Conservation (phyloP, 2,797 vertebrate species). For the Mormyrus hasselquistii region DNA sequence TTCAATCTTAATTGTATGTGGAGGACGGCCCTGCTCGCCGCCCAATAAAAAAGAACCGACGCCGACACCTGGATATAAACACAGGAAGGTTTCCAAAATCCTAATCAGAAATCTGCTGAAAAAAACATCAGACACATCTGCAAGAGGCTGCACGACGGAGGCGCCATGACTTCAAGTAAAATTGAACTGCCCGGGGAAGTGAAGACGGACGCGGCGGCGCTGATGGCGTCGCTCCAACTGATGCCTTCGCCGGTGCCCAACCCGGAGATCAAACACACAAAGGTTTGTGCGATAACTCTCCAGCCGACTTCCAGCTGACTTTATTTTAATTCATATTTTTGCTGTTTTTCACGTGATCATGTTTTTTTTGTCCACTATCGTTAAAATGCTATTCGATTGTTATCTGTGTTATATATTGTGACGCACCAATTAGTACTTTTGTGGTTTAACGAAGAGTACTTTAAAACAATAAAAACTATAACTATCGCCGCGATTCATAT, state of each 20-base stretch:
- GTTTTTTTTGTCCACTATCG: neutral
- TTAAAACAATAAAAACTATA: neutral
- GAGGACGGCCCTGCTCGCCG: constrained; percentile 78
- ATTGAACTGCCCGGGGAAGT: constrained; percentile 87
- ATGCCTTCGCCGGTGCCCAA: constrained; percentile 88
- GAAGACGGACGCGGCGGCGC: constrained; percentile 87
- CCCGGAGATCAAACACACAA: constrained; percentile 91
- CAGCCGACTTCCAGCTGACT: neutral
- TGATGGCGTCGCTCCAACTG: constrained; percentile 94
- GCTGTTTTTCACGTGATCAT: neutral
- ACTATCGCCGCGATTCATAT: neutral
- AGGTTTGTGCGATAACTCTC: constrained; percentile 64
- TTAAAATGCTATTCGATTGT: neutral
- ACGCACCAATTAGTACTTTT: neutral
- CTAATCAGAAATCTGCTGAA: constrained; percentile 53
- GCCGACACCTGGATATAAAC: constrained; percentile 98
- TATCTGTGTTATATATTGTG: neutral
- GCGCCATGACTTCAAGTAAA: constrained; percentile 89
- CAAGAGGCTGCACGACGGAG: constrained; percentile 19
- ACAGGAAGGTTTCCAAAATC: constrained; percentile 68
- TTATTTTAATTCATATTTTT: neutral
- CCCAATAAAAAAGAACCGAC: constrained; percentile 86
- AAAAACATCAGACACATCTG: constrained; percentile 28
- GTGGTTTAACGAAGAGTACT: neutral
- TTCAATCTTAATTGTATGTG: constrained; percentile 63